Conservation (phyloP, 1,140 invertebrate species). For the Arion vulgaris region DNA sequence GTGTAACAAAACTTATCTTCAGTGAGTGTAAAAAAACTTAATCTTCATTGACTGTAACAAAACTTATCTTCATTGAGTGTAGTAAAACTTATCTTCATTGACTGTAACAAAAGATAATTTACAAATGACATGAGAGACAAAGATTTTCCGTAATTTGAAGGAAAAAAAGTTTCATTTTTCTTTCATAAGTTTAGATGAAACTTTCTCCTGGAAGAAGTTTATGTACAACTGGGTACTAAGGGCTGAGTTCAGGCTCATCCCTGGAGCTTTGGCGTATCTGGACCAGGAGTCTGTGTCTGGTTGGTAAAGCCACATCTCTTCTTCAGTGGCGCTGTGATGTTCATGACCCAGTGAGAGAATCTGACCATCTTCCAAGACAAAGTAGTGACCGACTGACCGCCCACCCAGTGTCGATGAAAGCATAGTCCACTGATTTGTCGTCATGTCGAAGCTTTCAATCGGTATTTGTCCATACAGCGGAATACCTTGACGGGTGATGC, state of each 20-base stretch:
- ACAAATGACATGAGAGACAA: too few species aligned
- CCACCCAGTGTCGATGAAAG: constrained; percentile 68
- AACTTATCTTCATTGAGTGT: too few species aligned
- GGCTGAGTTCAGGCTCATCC: constrained; percentile 66
- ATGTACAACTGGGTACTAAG: constrained; percentile 62
- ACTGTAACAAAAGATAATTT: too few species aligned
- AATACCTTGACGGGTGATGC: constrained; percentile 64
- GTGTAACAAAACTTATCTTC: too few species aligned
- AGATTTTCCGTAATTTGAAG: too few species aligned
- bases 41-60: too few species aligned
- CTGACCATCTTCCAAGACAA: constrained; percentile 57
- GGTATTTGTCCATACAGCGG: constrained; percentile 68
- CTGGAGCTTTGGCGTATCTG: constrained; percentile 66
- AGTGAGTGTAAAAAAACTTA: too few species aligned
- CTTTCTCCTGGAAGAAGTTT: constrained; percentile 70
- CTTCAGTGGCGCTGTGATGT: constrained; percentile 69
- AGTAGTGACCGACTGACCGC: constrained; percentile 69
- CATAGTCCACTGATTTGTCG: constrained; percentile 68
- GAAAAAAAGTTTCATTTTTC: constrained; percentile 61
- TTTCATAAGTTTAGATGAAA: constrained; percentile 60
- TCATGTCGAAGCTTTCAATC: constrained; percentile 66
- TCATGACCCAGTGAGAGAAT: constrained; percentile 69
- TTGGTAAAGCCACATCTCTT: constrained; percentile 70
- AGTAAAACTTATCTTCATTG: too few species aligned
- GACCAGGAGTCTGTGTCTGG: constrained; percentile 63